Evolutionary conservation across 2,113 vertebrate species (phyloP).

Genomic region (Gadus macrocephalus): DNA sequence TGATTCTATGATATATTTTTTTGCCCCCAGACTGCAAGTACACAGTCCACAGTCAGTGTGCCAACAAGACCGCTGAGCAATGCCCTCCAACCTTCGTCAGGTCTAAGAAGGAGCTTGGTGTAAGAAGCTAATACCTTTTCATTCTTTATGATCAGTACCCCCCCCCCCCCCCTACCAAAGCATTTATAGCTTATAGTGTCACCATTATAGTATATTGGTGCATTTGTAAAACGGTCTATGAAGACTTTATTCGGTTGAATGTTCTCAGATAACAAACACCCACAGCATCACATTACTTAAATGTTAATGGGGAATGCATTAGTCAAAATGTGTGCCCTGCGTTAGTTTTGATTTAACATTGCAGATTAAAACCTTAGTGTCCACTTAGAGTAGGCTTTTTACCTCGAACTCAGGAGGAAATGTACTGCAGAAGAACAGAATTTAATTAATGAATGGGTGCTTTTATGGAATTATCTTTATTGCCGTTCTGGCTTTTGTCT

Average conservation of each 20-base stretch:
- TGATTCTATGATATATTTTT: too few species aligned
- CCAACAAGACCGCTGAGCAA: conserved; percentile 77
- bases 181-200: not conserved
- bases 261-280: not conserved
- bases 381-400: not conserved
- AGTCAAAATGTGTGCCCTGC: conserved; percentile 24
- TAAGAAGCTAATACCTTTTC: conserved; percentile 62
- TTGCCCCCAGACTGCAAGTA: conserved; percentile 80
- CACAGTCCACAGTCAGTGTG: conserved; percentile 85
- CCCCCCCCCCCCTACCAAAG: not conserved
- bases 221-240: not conserved
- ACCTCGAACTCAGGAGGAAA: not conserved
- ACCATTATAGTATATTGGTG: not conserved
- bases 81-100: conserved; percentile 86
- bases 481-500: conserved; percentile 1
- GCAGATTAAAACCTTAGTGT: conserved; percentile 33
- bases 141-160: not conserved
- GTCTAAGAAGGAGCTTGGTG: conserved; percentile 80
- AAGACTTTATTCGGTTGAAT: not conserved
- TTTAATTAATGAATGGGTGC: conserved; percentile 28
- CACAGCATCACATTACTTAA: not conserved
- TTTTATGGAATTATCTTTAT: conserved; percentile 13
- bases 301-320: conserved; percentile 19
- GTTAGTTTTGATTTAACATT: conserved; percentile 30
- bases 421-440: not conserved